phyloP scores from a whole-genome alignment of 2,797 vertebrate species.

The Acanthurus lineatus region DNA sequence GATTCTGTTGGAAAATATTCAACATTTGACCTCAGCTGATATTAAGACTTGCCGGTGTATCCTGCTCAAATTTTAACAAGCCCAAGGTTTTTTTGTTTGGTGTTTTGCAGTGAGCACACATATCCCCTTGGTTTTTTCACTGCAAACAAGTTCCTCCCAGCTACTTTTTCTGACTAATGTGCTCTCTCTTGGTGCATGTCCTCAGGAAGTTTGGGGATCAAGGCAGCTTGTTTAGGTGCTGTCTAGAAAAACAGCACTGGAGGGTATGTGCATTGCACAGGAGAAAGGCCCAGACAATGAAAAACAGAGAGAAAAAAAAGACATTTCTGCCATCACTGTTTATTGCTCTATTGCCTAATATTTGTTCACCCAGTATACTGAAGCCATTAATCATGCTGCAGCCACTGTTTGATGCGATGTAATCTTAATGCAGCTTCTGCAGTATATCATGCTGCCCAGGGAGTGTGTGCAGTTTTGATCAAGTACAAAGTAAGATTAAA shows the following conservation, averaged over 20 bases:
- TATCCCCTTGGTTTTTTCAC: slow-evolving; percentile 18
- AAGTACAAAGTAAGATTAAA: slow-evolving; percentile 75
- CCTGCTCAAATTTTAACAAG: slow-evolving; percentile 24
- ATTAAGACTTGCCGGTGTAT: slow-evolving; percentile 21
- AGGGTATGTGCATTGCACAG: slow-evolving; percentile 29
- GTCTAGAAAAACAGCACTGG: slow-evolving; percentile 43
- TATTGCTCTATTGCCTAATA: slow-evolving; percentile 71
- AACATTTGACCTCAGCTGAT: slow-evolving; percentile 18
- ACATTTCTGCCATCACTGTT: slow-evolving; percentile 46
- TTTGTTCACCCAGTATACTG: slow-evolving; percentile 69
- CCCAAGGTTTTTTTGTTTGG: slow-evolving; percentile 25
- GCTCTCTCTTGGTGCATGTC: slow-evolving; percentile 40
- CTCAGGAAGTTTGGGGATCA: slow-evolving; percentile 47
- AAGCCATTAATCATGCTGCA: slow-evolving; percentile 78
- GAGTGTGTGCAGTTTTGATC: slow-evolving; percentile 68
- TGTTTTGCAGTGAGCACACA: slow-evolving; percentile 31
- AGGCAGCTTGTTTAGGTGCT: slow-evolving; percentile 40
- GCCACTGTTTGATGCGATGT: slow-evolving; percentile 80
- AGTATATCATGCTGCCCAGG: slow-evolving; percentile 59
- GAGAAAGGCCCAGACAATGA: slow-evolving; percentile 51
- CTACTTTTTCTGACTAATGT: slow-evolving; percentile 40
- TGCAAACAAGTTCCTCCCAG: slow-evolving; percentile 30
- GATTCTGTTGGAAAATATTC: slow-evolving; percentile 7
- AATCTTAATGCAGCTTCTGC: slow-evolving; percentile 65
- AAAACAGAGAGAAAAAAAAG: slow-evolving; percentile 40